Percentiles rank a stretch among this genome's conserved stretches.
Conservation (phyloP, 2,888 invertebrate genomes). For the Nomada flava region DNA sequence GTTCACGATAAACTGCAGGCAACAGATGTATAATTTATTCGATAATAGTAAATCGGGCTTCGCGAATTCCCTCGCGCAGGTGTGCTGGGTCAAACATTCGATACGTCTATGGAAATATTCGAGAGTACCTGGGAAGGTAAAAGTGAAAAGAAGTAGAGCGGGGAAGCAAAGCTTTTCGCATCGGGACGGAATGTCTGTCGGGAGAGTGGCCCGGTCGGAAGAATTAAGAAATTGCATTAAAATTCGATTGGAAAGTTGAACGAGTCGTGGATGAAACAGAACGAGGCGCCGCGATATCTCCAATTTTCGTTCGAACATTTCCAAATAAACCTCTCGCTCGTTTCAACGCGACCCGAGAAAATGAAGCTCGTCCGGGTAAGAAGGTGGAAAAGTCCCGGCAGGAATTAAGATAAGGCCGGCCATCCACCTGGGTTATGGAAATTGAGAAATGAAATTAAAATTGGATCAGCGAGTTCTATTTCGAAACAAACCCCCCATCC, state of each 20-base stretch:
- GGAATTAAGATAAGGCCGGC: not conserved
- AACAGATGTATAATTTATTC: not conserved
- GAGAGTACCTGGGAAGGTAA: not conserved
- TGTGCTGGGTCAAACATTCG: not conserved
- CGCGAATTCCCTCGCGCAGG: too few species aligned
- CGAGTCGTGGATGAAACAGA: not conserved
- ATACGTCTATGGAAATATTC: not conserved
- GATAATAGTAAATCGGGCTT: not conserved
- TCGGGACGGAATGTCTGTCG: not conserved
- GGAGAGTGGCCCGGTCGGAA: not conserved
- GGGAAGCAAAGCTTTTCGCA: not conserved
- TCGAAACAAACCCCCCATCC: conserved; percentile 7
- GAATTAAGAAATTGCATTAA: conserved; percentile 35
- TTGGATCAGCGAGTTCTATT: conserved; percentile 17
- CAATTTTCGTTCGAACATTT: conserved; percentile 32
- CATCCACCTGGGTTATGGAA: conserved; percentile 5
- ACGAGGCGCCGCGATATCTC: conserved; percentile 11
- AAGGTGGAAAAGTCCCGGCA: not conserved
- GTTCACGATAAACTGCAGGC: not conserved
- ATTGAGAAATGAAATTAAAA: conserved; percentile 38
- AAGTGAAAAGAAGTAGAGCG: not conserved
- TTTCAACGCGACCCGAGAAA: conserved; percentile 10
- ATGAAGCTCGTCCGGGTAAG: not conserved
- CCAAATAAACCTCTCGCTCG: conserved; percentile 16
- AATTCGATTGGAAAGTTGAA: conserved; percentile 19